Evolutionary conservation across 2,113 vertebrate species (phyloP), one percentile per base, ranked within the genome.

Genomic region (Phylloscopus trochilus): DNA sequence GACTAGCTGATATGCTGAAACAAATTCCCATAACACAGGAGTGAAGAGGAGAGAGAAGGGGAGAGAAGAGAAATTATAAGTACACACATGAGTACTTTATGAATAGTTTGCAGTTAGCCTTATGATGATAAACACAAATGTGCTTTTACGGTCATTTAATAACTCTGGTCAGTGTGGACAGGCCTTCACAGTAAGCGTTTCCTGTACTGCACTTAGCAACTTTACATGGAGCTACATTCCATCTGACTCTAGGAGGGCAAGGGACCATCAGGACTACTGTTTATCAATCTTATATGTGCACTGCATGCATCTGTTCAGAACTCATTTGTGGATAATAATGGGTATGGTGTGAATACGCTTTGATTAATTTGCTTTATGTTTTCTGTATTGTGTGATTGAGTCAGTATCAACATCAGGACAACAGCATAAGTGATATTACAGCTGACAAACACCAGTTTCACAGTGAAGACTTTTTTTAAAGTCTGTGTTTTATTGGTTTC

Each of bases 401-500:
- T 96, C 96, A 85, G 93, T 97, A 96, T 95, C 94, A n/a, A n/a
- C 89, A 94, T 96, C 95, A 97, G 92, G 68, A 95, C 80, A 97
- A 86, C 67, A 39, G 68, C 94, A 81, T 83, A 92, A 95, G 51
- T 95, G 91, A 92, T 93, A 96, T 96, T 97, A 96, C 79, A 93
- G 55, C 87, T 97, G 92, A 97, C 86, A 97, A 96, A 97, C 98
- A 96, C 7, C 88, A 96, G 96, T 97, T 97, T 97, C 95, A 95
- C 80, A 67, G 84, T 96, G 90, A 93, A 94, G 97, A 95, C 95
- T 89, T 95, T 97, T 97, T 70, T n/a, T 33, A 80, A 97, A 97
- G 70, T 96, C 97, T 97, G 83, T 96, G 78, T 98, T 97, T 97
- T 98, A 96, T 97, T 97, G 93, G 93, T 95, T 98, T 97, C 95